Evolutionary conservation across 2,113 vertebrate genomes (phyloP), one percentile per base, ranked within the genome.

Genomic region (Poicephalus gulielmi): DNA sequence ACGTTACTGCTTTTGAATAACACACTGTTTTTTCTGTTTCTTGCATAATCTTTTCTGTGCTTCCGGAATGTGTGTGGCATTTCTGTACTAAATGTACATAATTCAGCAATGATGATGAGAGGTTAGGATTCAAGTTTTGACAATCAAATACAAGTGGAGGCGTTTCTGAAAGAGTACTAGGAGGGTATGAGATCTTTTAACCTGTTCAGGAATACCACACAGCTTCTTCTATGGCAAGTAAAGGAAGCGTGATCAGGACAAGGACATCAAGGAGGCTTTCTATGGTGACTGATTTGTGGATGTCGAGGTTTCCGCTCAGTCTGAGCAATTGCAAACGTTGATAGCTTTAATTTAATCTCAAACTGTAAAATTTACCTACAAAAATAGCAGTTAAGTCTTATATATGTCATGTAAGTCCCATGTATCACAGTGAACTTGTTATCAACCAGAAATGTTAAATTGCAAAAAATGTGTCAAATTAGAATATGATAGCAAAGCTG

Each of bases 311-410:
- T 92, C 55, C 2, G 7, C 25, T 68, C 64, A 49, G 23, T 50
- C 25, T 70, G n/a, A 83, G 33, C 24, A 62, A 84, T 3, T 74
- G 25, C 43, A 88, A 86, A 43, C 25, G 8, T 39, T 74, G 68
- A 55, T 53, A 78, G 46, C 9, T 17, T 23, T 63, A 76, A 63
- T 63, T 92, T 74, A 53, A 74, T 90, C 55, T 86, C 55, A 64
- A 33, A 41, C 10, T 10, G 46, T 75, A 92, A 50, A 67, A 79
- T 59, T 77, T 76, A 46, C 73, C 46, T 90, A 47, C 53, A 90
- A 90, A 94, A 68, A 64, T 37, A 80, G 14, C 35, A 80, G 78
- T 17, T 92, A 75, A 62, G 83, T 92, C 31, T 66, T 24, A 53
- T 59, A n/a, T 39, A 79, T 27, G 13, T 50, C 77, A 86, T 68